phyloP scores from a whole-genome alignment of 2,888 invertebrate species.

The Nasonia oneida region DNA sequence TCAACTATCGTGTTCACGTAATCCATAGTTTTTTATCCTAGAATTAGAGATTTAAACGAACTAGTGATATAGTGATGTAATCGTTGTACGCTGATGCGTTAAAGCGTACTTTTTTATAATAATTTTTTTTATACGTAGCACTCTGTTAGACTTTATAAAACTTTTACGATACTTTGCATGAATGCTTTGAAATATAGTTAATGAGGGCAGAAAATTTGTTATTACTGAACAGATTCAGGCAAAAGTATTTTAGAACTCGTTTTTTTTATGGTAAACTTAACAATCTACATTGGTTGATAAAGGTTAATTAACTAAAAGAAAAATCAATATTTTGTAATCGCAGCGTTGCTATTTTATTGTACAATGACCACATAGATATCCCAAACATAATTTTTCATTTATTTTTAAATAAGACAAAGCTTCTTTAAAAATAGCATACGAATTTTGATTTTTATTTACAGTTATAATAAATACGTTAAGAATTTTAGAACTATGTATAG shows the following conservation, averaged over 20 bases:
- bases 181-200: neutral
- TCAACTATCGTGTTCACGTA: constrained; percentile 66
- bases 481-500: constrained; percentile 37
- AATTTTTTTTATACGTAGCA: neutral
- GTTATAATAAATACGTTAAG: constrained; percentile 30
- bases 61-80: constrained; percentile 43
- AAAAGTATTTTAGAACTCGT: constrained; percentile 9
- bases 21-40: constrained; percentile 14
- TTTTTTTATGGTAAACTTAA: constrained; percentile 14
- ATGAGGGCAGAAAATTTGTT: neutral
- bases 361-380: constrained; percentile 43
- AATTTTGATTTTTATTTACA: constrained; percentile 46
- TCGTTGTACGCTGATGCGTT: constrained; percentile 50
- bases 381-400: constrained; percentile 25
- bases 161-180: neutral
- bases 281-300: constrained; percentile 3
- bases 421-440: constrained; percentile 43
- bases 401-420: neutral
- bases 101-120: constrained; percentile 54
- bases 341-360: constrained; percentile 44
- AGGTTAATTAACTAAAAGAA: constrained; percentile 19
- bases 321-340: constrained; percentile 21
- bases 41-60: neutral
- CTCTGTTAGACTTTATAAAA: neutral
- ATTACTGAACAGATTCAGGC: neutral